A percentile compares a stretch with the other conserved stretches of the same genome.
Evolutionary conservation across 1,140 invertebrate species (phyloP).

Genomic region (Aphidius ervi): DNA sequence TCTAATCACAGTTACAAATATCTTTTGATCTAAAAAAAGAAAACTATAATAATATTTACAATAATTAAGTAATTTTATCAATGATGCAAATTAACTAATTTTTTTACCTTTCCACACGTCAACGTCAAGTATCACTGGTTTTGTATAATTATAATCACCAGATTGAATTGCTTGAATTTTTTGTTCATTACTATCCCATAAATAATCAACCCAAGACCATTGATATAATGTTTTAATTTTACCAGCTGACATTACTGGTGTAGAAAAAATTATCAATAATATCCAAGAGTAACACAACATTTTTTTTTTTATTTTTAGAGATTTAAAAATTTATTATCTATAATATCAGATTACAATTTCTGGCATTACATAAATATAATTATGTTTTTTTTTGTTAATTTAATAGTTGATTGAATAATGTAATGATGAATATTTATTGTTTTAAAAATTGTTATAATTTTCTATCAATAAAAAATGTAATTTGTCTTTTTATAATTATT

Average conservation of each 20-base stretch:
- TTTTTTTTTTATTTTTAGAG: too few relatives aligned
- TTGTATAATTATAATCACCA: slow-evolving; percentile 49
- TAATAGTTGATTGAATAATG: too few relatives aligned
- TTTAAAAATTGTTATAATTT: too few relatives aligned
- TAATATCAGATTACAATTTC: too few relatives aligned
- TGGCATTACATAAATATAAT: too few relatives aligned
- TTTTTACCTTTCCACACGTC: slow-evolving; percentile 17
- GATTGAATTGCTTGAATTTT: slow-evolving; percentile 49
- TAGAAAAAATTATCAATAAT: slow-evolving; percentile 12
- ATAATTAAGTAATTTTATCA: neutral
- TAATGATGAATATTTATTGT: too few relatives aligned
- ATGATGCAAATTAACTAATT: too few relatives aligned
- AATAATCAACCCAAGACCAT: slow-evolving; percentile 32
- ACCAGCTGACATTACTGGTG: slow-evolving; percentile 5
- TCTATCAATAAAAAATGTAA: too few relatives aligned
- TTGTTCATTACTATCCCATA: slow-evolving; percentile 17
- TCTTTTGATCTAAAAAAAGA: slow-evolving; percentile 19
- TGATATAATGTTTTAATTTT: slow-evolving; percentile 19
- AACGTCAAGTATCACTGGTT: slow-evolving; percentile 27
- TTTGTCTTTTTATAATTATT: too few relatives aligned
- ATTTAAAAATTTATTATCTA: too few relatives aligned
- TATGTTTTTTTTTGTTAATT: too few relatives aligned
- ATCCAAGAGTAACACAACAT: neutral
- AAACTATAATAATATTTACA: neutral
- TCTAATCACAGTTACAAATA: slow-evolving; percentile 43